Conservation (phyloP, 1,140 invertebrate species). For the Drosophila chauvacae region DNA sequence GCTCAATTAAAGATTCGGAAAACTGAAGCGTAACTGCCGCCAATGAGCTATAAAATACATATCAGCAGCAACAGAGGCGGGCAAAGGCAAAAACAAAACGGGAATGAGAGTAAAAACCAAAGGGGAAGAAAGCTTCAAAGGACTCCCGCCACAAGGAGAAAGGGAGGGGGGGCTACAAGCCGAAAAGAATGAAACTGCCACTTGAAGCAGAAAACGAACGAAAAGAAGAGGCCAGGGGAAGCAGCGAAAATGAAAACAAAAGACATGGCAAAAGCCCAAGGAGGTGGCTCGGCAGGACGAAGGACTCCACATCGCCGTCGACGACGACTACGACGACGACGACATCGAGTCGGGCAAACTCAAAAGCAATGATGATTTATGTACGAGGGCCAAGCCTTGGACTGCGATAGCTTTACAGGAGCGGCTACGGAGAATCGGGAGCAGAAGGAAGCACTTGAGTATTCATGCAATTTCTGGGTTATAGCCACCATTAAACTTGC, state of each 20-base stretch:
- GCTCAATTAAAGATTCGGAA: conserved; percentile 39
- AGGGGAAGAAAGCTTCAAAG: conserved; percentile 43
- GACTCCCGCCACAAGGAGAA: conserved; percentile 22
- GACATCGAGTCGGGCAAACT: conserved; percentile 57
- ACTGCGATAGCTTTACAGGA: conserved; percentile 28
- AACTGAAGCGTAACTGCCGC: conserved; percentile 40
- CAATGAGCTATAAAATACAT: conserved; percentile 58
- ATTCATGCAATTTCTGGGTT: conserved; percentile 82
- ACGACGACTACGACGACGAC: conserved; percentile 28
- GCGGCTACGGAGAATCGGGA: conserved; percentile 1
- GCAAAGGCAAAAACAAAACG: conserved; percentile 24
- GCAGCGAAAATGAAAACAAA: conserved; percentile 57
- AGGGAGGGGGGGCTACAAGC: conserved; percentile 11
- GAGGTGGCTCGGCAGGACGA: conserved; percentile 30
- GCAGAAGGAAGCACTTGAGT: conserved; percentile 64
- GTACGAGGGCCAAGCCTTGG: conserved; percentile 71
- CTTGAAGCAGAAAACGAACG: conserved; percentile 67
- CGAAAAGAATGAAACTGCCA: conserved; percentile 75
- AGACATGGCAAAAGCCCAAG: conserved; percentile 49
- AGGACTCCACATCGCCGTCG: conserved; percentile 47
- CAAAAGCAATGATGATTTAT: conserved; percentile 82
- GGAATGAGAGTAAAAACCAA: not conserved
- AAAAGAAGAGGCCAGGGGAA: conserved; percentile 20
- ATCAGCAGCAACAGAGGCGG: conserved; percentile 31
- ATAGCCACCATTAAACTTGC: conserved; percentile 78